Conservation (phyloP, 2,888 invertebrate genomes). For the Dryobota labecula region DNA sequence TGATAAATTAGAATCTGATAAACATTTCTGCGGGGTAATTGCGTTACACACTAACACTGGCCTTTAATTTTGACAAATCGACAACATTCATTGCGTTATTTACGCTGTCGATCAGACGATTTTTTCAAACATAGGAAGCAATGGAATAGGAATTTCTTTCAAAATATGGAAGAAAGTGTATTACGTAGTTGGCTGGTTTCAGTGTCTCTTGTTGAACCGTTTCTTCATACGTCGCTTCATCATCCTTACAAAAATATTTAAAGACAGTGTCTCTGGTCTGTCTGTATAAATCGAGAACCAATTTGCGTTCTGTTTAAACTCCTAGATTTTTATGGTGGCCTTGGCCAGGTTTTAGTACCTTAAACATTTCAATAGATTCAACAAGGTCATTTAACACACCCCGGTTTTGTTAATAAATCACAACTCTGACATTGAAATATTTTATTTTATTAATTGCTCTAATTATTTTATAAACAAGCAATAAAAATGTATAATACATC, state of each 20-base stretch:
- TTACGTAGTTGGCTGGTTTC: not conserved
- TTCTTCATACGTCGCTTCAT: not conserved
- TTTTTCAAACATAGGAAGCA: no score
- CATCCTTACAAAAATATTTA: not conserved
- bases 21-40: not conserved
- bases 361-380: not conserved
- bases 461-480: slow-evolving; percentile 5
- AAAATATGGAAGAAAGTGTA: not conserved
- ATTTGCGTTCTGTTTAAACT: not conserved
- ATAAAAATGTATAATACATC: slow-evolving; percentile 2
- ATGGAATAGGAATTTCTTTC: no score
- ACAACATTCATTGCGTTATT: not conserved
- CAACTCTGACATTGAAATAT: not conserved
- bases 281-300: not conserved
- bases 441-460: not conserved
- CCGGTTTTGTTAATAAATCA: not conserved
- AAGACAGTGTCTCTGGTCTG: not conserved
- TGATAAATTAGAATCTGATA: slow-evolving; percentile 4
- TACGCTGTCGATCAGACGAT: no score
- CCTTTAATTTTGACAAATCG: not conserved
- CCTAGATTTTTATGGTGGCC: no score
- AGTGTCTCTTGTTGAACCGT: not conserved
- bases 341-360: not conserved
- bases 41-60: not conserved
- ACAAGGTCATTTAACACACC: not conserved